Conservation (phyloP, 2,888 invertebrate species). For the Pseudeuparius sepicola region DNA sequence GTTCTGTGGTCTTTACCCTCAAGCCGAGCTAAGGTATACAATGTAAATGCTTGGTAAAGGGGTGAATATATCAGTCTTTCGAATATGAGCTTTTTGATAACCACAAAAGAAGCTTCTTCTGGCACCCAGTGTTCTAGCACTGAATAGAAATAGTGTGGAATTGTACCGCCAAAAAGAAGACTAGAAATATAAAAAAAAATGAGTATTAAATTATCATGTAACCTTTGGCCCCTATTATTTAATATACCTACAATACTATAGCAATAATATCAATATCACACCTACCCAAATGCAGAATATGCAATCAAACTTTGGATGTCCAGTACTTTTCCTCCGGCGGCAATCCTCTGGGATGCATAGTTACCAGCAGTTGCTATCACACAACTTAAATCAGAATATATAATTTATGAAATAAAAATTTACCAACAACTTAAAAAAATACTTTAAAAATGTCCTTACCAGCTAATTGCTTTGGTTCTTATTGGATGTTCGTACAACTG, state of each 20-base stretch:
- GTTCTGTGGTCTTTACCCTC: conserved; percentile 63
- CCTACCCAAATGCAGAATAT: conserved; percentile 68
- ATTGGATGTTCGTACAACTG: conserved; percentile 67
- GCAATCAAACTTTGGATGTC: conserved; percentile 59
- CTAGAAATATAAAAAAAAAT: conserved; percentile 42
- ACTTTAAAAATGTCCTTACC: conserved; percentile 48
- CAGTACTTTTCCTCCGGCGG: conserved; percentile 52
- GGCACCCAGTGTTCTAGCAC: conserved; percentile 51
- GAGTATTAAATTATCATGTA: not conserved
- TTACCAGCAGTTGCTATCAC: conserved; percentile 63
- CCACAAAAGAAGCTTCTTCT: conserved; percentile 40
- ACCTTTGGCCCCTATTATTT: too few relatives aligned
- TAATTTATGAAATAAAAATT: conserved; percentile 7
- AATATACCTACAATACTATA: conserved; percentile 2
- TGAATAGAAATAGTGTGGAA: conserved; percentile 70
- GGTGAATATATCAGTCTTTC: conserved; percentile 65
- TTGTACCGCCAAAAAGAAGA: conserved; percentile 66
- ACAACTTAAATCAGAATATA: conserved; percentile 46
- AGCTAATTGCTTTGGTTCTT: conserved; percentile 68
- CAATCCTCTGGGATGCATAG: conserved; percentile 59
- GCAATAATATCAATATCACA: too few relatives aligned
- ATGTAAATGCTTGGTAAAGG: conserved; percentile 61
- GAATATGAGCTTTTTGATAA: conserved; percentile 53
- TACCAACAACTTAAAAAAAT: not conserved
- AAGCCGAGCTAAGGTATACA: conserved; percentile 63